Percentiles rank a stretch among this genome's conserved stretches.
phyloP scores from a whole-genome alignment of 2,797 vertebrate species.

The Malurus leucopterus region DNA sequence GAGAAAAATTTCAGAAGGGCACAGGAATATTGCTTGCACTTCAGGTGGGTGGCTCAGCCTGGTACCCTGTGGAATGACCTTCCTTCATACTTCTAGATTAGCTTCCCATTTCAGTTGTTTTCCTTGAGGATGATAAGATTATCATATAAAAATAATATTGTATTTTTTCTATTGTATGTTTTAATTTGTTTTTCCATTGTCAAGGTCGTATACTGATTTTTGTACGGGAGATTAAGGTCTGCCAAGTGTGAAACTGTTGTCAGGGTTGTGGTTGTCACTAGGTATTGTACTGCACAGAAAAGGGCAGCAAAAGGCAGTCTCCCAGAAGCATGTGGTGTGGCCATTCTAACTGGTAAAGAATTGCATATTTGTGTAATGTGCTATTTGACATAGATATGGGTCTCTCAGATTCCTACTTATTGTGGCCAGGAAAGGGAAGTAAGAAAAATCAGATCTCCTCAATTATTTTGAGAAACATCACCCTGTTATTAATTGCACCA shows the following conservation, averaged over 20 bases:
- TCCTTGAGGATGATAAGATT: constrained; percentile 5
- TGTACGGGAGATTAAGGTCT: not conserved
- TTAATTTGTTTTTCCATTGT: not conserved
- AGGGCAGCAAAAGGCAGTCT: not conserved
- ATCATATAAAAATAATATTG: not conserved
- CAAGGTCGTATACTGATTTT: not conserved
- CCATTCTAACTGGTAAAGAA: not conserved
- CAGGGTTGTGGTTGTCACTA: not conserved
- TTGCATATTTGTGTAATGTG: not conserved
- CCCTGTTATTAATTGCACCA: not conserved
- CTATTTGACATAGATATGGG: not conserved
- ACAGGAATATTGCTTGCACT: not conserved
- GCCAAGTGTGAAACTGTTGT: not conserved
- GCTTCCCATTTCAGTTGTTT: not conserved
- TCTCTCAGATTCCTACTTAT: not conserved
- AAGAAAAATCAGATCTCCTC: not conserved
- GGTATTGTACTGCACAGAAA: not conserved
- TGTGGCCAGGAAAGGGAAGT: not conserved
- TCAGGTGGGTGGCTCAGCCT: not conserved
- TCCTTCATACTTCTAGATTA: not conserved
- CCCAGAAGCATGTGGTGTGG: not conserved
- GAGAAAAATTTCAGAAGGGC: not conserved
- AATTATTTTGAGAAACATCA: not conserved
- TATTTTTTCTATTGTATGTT: not conserved
- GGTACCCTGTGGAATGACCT: not conserved